phyloP scores from a whole-genome alignment of 2,888 invertebrate genomes.

The Bibio marci region DNA sequence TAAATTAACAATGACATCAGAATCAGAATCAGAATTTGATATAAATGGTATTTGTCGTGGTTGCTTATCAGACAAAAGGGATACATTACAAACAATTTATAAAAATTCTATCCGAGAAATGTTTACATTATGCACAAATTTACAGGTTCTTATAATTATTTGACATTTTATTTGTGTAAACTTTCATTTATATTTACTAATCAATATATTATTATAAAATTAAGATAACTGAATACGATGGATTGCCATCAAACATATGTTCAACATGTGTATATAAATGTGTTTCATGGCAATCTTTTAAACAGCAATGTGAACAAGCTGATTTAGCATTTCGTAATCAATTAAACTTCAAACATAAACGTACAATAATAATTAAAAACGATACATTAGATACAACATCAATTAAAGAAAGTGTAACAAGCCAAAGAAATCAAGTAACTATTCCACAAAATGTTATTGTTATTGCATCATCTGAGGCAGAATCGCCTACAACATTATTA shows the following conservation, averaged over 20 bases:
- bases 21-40: background rate
- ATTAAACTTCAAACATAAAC: too few relatives aligned
- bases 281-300: slow-evolving; percentile 29
- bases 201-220: slow-evolving; percentile 4
- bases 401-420: too few relatives aligned
- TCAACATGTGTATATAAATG: slow-evolving; percentile 28
- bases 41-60: slow-evolving; percentile 2
- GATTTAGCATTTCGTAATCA: slow-evolving; percentile 27
- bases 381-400: too few relatives aligned
- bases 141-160: too few relatives aligned
- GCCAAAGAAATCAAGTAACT: too few relatives aligned
- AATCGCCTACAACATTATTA: too few relatives aligned
- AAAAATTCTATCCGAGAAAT: background rate
- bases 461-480: too few relatives aligned
- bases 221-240: slow-evolving; percentile 30
- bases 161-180: too few relatives aligned
- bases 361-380: too few relatives aligned
- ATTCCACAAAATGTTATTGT: too few relatives aligned
- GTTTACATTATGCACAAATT: slow-evolving; percentile 5
- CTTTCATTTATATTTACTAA: background rate
- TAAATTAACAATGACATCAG: too few relatives aligned
- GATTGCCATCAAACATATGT: slow-evolving; percentile 28
- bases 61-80: background rate
- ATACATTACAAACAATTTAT: background rate
- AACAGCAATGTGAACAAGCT: slow-evolving; percentile 29